Conservation (phyloP, 2,888 invertebrate genomes). For the Cremastinae sp. region DNA sequence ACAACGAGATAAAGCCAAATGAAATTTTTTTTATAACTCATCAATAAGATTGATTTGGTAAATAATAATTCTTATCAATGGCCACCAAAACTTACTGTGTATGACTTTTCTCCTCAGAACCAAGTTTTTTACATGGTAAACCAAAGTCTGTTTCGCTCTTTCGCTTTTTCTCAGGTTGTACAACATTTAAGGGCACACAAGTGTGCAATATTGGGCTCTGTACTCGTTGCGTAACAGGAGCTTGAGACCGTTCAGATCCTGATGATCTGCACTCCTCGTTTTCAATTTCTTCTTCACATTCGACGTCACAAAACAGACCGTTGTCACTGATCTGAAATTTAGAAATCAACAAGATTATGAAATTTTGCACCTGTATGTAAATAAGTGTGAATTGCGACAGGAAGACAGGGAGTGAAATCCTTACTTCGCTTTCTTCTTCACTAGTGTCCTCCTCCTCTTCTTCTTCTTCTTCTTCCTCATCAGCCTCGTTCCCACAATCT, state of each 20-base stretch:
- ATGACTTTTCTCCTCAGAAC: constrained; percentile 80
- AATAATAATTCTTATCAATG: not conserved
- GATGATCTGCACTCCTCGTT: constrained; percentile 43
- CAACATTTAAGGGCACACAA: constrained; percentile 74
- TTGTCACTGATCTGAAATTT: constrained; percentile 73
- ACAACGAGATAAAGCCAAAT: not conserved
- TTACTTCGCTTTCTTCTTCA: constrained; percentile 75
- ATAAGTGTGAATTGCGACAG: too few species aligned
- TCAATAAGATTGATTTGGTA: too few species aligned
- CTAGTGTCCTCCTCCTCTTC: constrained; percentile 76
- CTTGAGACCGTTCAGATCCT: constrained; percentile 60
- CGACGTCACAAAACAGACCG: constrained; percentile 73
- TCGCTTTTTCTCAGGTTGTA: constrained; percentile 76
- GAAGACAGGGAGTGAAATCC: too few species aligned
- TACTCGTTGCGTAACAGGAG: constrained; percentile 68
- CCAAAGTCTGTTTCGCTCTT: constrained; percentile 76
- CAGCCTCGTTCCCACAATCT: constrained; percentile 74
- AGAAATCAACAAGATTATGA: constrained; percentile 6
- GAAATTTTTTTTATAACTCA: not conserved
- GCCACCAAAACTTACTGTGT: constrained; percentile 65
- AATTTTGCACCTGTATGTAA: too few species aligned
- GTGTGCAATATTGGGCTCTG: constrained; percentile 75
- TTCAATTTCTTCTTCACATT: constrained; percentile 64
- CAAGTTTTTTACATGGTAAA: constrained; percentile 82
- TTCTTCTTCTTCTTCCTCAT: constrained; percentile 77